Base-by-base conservation (phyloP, 1,140 invertebrate species). In the Cyclargus thomasi region DNA sequence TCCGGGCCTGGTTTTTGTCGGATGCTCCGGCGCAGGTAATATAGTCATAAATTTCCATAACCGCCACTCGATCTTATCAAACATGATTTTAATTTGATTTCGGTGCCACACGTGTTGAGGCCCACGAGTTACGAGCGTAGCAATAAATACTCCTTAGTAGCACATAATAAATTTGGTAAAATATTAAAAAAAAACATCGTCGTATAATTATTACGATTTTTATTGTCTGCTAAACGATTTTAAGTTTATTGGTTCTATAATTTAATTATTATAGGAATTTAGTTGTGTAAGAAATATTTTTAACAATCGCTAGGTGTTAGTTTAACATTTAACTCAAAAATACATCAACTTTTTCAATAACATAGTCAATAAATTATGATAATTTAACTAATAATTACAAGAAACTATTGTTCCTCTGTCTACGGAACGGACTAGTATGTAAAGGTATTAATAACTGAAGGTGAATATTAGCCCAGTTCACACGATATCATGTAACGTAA, bases 21-120 rank as follows among this genome's bases (percentile, higher is more conserved):
- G 79, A 81, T 86, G 85, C 85, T 84, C 80, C 74, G 55, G 81
- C 85, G 81, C 86, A 90, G 85, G 86, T 90, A 90, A 90, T 90
- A 90, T 88, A 90, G 87, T 88, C 87, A 90, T 90, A 90, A 90
- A 90, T 90, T 88, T 87, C 83, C 83, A 90, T 90, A 90, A 90
- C 86, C 84, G 83, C 86, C 86, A 87, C 81, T 87, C 85, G 87
- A 90, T 90, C 83, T 88, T 90, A 90, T 90, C 86, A 86, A 87
- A 87, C 83, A 86, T 87, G 85, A 88, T 88, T 90, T 90, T 90
- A 90, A 90, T 90, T 90, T 88, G 87, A 90, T 90, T 88, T 84
- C 72, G 82, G 81, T 84, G 72, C 87, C 87, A 88, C 85, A 90
- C 85, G 85, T 88, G 87, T 88, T 80, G 85, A 82, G 81, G 77